Evolutionary conservation across 2,888 invertebrate genomes (phyloP).

Genomic region (Mayetiola destructor): DNA sequence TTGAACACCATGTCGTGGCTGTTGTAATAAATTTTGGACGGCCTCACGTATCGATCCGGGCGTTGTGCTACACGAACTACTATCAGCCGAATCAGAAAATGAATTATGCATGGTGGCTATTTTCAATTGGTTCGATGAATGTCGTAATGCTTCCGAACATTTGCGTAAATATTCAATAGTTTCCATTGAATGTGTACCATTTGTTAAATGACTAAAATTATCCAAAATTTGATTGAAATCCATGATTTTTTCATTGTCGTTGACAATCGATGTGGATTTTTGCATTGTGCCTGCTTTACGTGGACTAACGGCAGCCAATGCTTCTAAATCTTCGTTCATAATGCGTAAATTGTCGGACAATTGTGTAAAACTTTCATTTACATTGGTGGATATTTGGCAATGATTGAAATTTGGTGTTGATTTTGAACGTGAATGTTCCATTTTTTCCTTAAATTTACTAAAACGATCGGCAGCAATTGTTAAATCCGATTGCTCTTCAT

Average conservation of each 20-base stretch:
- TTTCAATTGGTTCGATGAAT: slow-evolving; percentile 32
- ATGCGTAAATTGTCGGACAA: slow-evolving; percentile 34
- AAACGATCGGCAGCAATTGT: slow-evolving; percentile 13
- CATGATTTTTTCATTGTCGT: slow-evolving; percentile 22
- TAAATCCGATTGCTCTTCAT: slow-evolving; percentile 18
- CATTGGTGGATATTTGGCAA: slow-evolving; percentile 29
- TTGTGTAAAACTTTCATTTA: slow-evolving; percentile 34
- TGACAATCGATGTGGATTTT: slow-evolving; percentile 14
- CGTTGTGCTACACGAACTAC: slow-evolving; percentile 36
- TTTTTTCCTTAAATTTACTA: slow-evolving; percentile 16
- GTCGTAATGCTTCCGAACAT: slow-evolving; percentile 33
- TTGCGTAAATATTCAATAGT: slow-evolving; percentile 34
- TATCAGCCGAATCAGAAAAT: slow-evolving; percentile 25
- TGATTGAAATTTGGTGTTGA: slow-evolving; percentile 22
- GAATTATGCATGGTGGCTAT: slow-evolving; percentile 26
- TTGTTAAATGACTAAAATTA: slow-evolving; percentile 34
- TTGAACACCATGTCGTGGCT: slow-evolving; percentile 59
- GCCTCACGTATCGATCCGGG: slow-evolving; percentile 54
- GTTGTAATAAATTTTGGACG: slow-evolving; percentile 49
- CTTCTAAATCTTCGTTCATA: slow-evolving; percentile 34
- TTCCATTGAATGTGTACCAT: slow-evolving; percentile 19
- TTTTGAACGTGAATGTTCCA: slow-evolving; percentile 4
- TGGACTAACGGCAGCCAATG: slow-evolving; percentile 20
- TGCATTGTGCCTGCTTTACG: slow-evolving; percentile 17
- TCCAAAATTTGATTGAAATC: slow-evolving; percentile 35